Percentiles rank a stretch among this genome's conserved stretches.
phyloP scores from a whole-genome alignment of 2,797 vertebrate species.

The Scolopax rusticola region DNA sequence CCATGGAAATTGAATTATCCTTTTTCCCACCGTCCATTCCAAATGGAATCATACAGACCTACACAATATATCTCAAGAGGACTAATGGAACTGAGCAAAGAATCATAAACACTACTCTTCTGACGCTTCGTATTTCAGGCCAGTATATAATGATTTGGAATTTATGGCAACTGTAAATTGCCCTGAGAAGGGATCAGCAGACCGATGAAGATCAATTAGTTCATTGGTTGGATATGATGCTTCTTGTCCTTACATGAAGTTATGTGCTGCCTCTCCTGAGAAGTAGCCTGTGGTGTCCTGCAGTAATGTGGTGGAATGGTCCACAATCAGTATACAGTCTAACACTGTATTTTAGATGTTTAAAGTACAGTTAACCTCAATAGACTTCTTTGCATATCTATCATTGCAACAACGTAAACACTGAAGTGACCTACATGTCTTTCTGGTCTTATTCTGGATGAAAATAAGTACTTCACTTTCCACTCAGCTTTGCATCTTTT shows the following conservation, averaged over 20 bases:
- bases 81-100: constrained; percentile 71
- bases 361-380: neutral
- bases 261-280: neutral
- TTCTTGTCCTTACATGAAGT: neutral
- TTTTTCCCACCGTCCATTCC: constrained; percentile 79
- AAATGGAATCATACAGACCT: constrained; percentile 81
- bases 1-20: constrained; percentile 79
- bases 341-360: neutral
- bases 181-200: neutral
- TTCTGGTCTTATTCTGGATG: neutral
- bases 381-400: neutral
- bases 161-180: neutral
- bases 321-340: fast-evolving
- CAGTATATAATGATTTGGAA: constrained; percentile 6
- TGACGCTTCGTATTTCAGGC: constrained; percentile 75
- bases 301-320: neutral
- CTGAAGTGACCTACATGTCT: neutral
- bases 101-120: constrained; percentile 74
- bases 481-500: neutral
- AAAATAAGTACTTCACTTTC: neutral
- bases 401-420: neutral
- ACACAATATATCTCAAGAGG: constrained; percentile 79
- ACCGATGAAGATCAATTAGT: neutral
- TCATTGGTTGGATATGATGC: neutral
- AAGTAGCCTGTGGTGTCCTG: neutral